Conservation (phyloP, 2,797 vertebrate species). For the Danio choprae region DNA sequence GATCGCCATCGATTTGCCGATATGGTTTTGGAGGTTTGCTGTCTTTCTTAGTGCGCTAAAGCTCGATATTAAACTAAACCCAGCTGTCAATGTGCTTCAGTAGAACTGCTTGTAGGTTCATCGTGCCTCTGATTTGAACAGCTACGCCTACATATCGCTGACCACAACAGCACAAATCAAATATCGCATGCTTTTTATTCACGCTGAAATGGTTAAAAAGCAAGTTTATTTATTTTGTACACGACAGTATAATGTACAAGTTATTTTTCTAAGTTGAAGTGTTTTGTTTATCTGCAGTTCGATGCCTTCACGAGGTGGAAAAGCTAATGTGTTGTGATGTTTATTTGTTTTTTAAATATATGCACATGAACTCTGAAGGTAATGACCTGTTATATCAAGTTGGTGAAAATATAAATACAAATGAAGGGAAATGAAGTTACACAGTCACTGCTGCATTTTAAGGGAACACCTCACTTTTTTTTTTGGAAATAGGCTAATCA, state of each 20-base stretch:
- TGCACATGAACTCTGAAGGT: background rate
- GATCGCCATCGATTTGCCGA: conserved; percentile 60
- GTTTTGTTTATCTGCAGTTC: conserved; percentile 57
- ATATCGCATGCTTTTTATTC: conserved; percentile 70
- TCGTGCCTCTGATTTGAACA: conserved; percentile 66
- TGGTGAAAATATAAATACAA: background rate
- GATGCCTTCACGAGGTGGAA: conserved; percentile 51
- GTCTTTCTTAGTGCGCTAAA: conserved; percentile 62
- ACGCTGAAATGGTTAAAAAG: conserved; percentile 55
- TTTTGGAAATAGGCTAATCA: too few species aligned
- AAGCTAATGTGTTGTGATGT: conserved; percentile 15
- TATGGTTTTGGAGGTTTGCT: conserved; percentile 64
- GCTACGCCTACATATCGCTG: conserved; percentile 74
- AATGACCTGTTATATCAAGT: background rate
- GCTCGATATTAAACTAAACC: conserved; percentile 67
- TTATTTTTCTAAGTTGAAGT: conserved; percentile 77
- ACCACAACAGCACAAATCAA: conserved; percentile 73
- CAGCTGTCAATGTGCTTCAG: conserved; percentile 61
- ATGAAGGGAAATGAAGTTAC: background rate
- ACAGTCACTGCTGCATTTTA: background rate
- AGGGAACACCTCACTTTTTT: background rate
- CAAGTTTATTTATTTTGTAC: conserved; percentile 80
- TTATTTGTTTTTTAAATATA: background rate
- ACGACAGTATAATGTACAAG: conserved; percentile 73
- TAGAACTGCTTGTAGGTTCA: conserved; percentile 48